These are phyloP conservation scores for Tetropium fuscum DNA, from an alignment of 2,888 invertebrate species.

Conservation along the genomic window DNA sequence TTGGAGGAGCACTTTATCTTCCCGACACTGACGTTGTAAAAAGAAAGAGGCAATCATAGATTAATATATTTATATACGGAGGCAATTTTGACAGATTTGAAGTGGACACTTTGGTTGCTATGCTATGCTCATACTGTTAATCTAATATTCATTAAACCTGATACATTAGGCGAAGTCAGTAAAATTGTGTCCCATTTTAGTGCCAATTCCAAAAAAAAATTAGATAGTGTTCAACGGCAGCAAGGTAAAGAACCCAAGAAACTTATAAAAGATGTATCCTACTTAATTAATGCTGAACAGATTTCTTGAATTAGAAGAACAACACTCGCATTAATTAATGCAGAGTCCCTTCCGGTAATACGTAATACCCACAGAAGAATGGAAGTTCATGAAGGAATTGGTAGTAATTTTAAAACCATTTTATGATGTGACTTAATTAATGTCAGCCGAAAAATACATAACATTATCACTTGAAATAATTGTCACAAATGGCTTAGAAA, in stretches of 20 bases:
- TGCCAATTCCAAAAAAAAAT: conserved; percentile 11
- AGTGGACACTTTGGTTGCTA: conserved; percentile 8
- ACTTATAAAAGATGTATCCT: conserved; percentile 13
- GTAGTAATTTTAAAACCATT: conserved; percentile 10
- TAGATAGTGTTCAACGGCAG: conserved; percentile 14
- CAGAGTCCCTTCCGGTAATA: conserved; percentile 2
- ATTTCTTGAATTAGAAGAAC: conserved; percentile 13
- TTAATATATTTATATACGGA: no score
- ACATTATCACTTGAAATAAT: conserved; percentile 18
- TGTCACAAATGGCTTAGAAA: conserved; percentile 15
- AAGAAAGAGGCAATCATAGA: no score
- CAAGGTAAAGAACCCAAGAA: conserved; percentile 13
- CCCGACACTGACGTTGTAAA: no score
- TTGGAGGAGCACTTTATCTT: no score
- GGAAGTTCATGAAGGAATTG: conserved; percentile 15
- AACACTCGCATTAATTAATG: conserved; percentile 11
- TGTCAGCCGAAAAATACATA: conserved; percentile 12
- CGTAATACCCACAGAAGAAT: conserved; percentile 6
- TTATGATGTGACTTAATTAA: conserved; percentile 14
- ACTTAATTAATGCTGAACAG: conserved; percentile 16
- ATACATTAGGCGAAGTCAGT: conserved; percentile 8
- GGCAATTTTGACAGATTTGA: conserved; percentile 5
- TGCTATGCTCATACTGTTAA: conserved; percentile 2
- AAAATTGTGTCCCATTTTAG: conserved; percentile 16
- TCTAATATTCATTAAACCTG: conserved; percentile 1